Base-by-base conservation (phyloP, 2,113 vertebrate species). In the Isichthys henryi region DNA sequence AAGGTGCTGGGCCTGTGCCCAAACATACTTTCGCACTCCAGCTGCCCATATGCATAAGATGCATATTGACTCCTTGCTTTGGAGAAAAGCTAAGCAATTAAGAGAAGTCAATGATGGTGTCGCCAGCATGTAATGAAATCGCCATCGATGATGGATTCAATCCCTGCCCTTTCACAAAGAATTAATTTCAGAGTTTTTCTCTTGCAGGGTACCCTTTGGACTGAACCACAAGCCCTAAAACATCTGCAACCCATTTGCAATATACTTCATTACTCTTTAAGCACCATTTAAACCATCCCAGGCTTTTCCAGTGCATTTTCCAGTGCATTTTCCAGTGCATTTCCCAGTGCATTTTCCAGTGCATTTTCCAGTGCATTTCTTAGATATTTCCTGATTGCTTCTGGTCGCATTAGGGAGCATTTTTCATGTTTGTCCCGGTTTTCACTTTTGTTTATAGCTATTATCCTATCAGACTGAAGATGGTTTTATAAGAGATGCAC, bases 231-330 rank as follows among this genome's bases (percentile, higher is more conserved):
- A 74, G 56, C 86, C 48, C 49, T 53, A 35, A 35, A 46, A 87
- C 89, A 88, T 90, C 86, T 90, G 89, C 66, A 58, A 52, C 21
- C 49, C 45, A 90, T 88, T 83, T 90, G 19, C 66, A 58, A 74
- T 62, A 45, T 90, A 50, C 35, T 88, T 87, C 86, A 87, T 90
- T 90, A 90, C 77, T 87, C 62, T 90, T 90, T 83, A 90, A 90
- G 50, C 7, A 23, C 50, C 15, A 49, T 88, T 89, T 83, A 87
- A 89, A 89, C 83, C 89, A 11, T 31, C 21, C 48, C 11, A 27
- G 86, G 49, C 52, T 56, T 27, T 70, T 70, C 70, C 52, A 6
- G 31, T 52, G 66, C 89, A 83, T 90, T 56, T 39, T 39, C 39
- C 39, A 39, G 8, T 52, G 66, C 89, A 83, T 90, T 56, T 82